Evolutionary conservation across 2,797 vertebrate genomes (phyloP).

Genomic region (Smutsia temminckii): DNA sequence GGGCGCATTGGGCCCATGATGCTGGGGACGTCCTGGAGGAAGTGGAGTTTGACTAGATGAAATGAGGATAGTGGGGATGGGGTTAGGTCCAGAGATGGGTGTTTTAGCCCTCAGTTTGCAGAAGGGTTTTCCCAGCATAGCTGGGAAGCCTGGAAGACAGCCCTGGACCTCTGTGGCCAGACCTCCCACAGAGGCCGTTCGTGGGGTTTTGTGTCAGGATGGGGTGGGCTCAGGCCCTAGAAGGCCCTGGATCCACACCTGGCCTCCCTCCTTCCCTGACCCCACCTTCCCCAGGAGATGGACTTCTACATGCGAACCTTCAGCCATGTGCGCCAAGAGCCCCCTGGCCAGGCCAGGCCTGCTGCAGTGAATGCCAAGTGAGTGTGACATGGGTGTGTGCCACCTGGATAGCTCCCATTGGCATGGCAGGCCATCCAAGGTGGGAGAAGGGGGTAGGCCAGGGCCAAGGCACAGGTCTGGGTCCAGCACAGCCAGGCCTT

Average conservation of each 20-base stretch:
- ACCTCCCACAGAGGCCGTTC: not conserved
- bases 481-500: not conserved
- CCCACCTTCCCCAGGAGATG: constrained; percentile 85
- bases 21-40: not conserved
- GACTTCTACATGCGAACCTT: constrained; percentile 86
- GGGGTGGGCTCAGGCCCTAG: not conserved
- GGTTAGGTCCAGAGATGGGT: not conserved
- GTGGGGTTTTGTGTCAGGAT: not conserved
- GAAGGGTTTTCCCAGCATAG: not conserved
- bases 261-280: not conserved
- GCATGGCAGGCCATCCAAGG: not conserved
- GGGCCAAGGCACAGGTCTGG: not conserved
- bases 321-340: constrained; percentile 88
- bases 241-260: not conserved
- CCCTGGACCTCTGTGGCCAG: not conserved
- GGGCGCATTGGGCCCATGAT: not conserved
- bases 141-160: not conserved
- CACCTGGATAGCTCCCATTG: not conserved
- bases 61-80: not conserved
- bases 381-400: constrained; percentile 84
- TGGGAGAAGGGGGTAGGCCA: constrained; percentile 11
- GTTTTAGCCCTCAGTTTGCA: not conserved
- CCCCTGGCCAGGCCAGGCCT: constrained; percentile 85
- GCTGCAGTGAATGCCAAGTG: constrained; percentile 77
- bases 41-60: not conserved